Percentiles rank a stretch among this genome's conserved stretches.
Evolutionary conservation across 2,797 vertebrate species (phyloP).

Genomic region (Falco berigora): DNA sequence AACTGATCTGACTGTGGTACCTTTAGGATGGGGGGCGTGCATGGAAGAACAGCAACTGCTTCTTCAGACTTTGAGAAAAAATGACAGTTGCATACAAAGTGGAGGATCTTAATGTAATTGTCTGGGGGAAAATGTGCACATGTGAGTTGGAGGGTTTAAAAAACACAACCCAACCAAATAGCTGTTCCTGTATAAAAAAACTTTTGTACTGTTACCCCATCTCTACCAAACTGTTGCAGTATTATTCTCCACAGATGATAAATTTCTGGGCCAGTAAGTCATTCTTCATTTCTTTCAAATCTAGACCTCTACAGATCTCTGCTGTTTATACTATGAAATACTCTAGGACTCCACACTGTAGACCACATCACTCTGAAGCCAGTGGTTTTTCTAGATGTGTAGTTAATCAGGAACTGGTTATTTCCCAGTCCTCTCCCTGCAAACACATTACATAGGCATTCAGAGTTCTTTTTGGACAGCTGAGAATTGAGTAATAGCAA

Average conservation of each 20-base stretch:
- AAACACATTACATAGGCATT: background rate
- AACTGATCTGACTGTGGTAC: background rate
- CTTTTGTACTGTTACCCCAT: background rate
- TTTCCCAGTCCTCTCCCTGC: background rate
- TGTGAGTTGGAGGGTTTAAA: background rate
- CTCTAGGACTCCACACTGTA: background rate
- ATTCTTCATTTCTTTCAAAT: background rate
- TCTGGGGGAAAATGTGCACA: background rate
- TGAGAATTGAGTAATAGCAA: background rate
- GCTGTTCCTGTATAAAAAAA: background rate
- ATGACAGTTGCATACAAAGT: background rate
- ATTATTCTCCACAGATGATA: background rate
- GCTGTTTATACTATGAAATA: constrained; percentile 4
- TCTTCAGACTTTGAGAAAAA: background rate
- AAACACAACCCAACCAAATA: background rate
- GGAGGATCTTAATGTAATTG: background rate
- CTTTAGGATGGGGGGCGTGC: background rate
- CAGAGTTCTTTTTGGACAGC: background rate
- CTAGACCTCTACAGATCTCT: background rate
- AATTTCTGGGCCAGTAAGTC: background rate
- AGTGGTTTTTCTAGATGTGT: background rate
- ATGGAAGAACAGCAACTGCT: background rate
- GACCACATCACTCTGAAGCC: background rate
- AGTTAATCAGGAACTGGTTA: background rate
- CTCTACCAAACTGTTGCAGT: background rate